Percentiles rank a stretch among this genome's conserved stretches.
phyloP scores from a whole-genome alignment of 2,888 invertebrate species.

The Troilus luridus region DNA sequence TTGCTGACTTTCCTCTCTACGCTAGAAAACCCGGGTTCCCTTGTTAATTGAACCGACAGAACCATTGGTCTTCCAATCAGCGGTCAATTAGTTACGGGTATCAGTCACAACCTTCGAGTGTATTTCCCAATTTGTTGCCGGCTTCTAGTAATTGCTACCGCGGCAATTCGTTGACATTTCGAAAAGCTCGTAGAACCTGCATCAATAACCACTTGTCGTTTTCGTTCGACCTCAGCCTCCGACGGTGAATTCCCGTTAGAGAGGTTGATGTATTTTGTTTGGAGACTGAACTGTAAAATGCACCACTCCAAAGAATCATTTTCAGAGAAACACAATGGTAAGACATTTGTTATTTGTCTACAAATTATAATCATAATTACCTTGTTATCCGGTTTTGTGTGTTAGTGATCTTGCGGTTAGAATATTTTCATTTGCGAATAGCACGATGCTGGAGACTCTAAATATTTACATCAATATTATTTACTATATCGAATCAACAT shows the following conservation, averaged over 20 bases:
- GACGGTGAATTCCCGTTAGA: not conserved
- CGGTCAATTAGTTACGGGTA: constrained; percentile 26
- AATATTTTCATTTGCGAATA: no score
- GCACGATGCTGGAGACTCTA: no score
- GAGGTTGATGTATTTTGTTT: not conserved
- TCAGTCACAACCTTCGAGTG: constrained; percentile 20
- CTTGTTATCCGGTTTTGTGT: no score
- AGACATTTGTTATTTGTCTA: no score
- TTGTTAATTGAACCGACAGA: not conserved
- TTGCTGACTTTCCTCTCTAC: not conserved
- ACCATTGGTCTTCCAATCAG: constrained; percentile 31
- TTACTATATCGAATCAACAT: no score
- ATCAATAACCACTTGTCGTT: not conserved
- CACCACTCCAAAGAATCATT: no score
- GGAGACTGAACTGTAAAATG: not conserved
- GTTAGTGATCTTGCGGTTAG: no score
- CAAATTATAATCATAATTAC: no score
- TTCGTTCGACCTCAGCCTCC: not conserved
- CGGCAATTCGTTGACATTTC: not conserved
- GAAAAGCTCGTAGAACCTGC: not conserved
- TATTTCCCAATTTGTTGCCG: constrained; percentile 2
- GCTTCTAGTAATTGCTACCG: not conserved
- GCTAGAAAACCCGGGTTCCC: not conserved
- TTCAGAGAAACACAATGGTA: no score
- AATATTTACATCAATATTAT: no score